A percentile compares a stretch with the other conserved stretches of the same genome.
Evolutionary conservation across 2,113 vertebrate genomes (phyloP).

Genomic region (Thomomys bottae): DNA sequence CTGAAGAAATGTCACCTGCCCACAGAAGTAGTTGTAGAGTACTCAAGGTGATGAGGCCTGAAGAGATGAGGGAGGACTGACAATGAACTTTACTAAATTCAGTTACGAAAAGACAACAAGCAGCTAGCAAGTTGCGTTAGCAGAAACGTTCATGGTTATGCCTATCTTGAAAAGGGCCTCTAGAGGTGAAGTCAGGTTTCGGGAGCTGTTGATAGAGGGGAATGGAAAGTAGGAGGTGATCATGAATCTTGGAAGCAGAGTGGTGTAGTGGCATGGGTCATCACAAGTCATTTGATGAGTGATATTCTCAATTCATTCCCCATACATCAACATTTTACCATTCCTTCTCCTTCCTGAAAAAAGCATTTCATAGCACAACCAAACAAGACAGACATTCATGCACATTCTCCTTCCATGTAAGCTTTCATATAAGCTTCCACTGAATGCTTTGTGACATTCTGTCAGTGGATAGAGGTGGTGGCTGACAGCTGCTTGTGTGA

Average conservation of each 20-base stretch:
- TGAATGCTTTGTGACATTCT: background rate
- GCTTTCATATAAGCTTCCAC: background rate
- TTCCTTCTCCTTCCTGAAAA: background rate
- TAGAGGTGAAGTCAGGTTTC: background rate
- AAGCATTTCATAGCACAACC: conserved; percentile 18
- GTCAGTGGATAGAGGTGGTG: background rate
- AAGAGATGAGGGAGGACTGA: background rate
- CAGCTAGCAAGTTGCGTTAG: background rate
- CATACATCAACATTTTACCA: background rate
- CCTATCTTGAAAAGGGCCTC: background rate
- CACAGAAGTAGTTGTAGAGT: background rate
- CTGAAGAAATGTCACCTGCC: background rate
- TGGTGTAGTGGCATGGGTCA: background rate
- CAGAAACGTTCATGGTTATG: background rate
- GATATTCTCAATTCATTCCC: background rate
- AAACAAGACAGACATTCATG: conserved; percentile 24
- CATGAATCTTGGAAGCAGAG: background rate
- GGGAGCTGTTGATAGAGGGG: background rate
- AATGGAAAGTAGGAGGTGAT: background rate
- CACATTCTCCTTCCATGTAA: background rate
- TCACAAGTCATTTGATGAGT: background rate
- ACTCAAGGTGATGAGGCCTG: background rate
- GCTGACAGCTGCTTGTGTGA: background rate
- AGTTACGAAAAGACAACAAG: background rate
- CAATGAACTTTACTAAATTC: background rate